Evolutionary conservation across 2,113 vertebrate species (phyloP), one percentile per base, ranked within the genome.

Genomic region (Ceyx cyanopectus): DNA sequence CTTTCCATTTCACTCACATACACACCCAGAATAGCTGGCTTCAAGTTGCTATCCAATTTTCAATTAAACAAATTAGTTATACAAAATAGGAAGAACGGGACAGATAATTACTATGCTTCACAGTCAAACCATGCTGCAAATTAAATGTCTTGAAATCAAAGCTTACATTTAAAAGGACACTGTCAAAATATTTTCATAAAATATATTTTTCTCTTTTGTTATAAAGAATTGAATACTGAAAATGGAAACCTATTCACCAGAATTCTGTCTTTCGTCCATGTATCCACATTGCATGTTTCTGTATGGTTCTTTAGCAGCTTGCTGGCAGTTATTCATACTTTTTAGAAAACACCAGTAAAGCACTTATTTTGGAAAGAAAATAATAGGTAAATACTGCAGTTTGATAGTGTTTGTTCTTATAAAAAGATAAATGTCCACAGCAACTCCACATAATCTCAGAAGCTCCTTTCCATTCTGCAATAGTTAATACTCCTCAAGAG

Each of bases 131-230:
- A 81, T 57, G 41, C 51, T 86, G 63, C 41, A 90, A 85, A 94
- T 94, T 67, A 93, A 93, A 80, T 68, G 74, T n/a, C 32, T 95
- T 85, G 87, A 83, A 94, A 96, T 75, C 43, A 89, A 82, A 92
- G 67, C 78, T 73, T 76, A 51, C 37, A 63, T 89, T 95, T 86
- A 72, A 93, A 89, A 75, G 69, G 70, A 90, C 23, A 45, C 22
- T 66, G 51, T 82, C 69, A 80, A 94, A 94, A 92, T 86, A 89
- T 90, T 93, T 92, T 93, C 75, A 69, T 72, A 67, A 93, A 92
- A 79, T 9, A 81, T n/a, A 43, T 9, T 86, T 93, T 58, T 78
- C 10, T 87, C 45, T 70, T 90, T 86, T 83, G 21, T 78, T 81
- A 43, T 7, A 58, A 92, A 87, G 30, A 62, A 43, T 30, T 84